phyloP scores from a whole-genome alignment of 92 coral and sea anemone genomes.

The Zoanthus sansibaricus region DNA sequence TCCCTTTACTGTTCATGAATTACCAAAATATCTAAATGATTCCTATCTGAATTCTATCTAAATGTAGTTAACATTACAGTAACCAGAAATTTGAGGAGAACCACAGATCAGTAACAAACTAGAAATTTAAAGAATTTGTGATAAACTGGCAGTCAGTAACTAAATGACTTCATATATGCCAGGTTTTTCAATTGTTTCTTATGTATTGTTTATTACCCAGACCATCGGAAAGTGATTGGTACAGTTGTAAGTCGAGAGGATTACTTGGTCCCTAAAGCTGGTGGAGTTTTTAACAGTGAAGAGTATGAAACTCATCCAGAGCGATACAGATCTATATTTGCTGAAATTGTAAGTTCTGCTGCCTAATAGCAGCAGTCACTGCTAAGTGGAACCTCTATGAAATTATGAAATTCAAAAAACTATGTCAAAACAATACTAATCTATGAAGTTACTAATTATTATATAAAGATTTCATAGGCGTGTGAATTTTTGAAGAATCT shows the following conservation, averaged over 20 bases:
- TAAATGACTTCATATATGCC: too few species aligned
- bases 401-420: not conserved
- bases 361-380: not conserved
- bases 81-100: too few species aligned
- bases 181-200: too few species aligned
- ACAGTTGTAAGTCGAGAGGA: conserved; percentile 97
- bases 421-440: not conserved
- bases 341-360: conserved; percentile 74
- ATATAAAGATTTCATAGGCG: not conserved
- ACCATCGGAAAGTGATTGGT: conserved; percentile 94
- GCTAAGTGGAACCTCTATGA: not conserved
- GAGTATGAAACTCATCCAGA: conserved; percentile 97
- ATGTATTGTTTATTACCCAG: conserved; percentile 35
- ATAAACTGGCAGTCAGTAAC: too few species aligned
- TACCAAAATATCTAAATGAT: too few species aligned
- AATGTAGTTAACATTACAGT: too few species aligned
- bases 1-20: too few species aligned
- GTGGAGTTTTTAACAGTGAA: conserved; percentile 90
- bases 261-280: conserved; percentile 93
- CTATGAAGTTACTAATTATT: not conserved
- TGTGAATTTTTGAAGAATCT: not conserved
- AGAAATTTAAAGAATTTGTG: too few species aligned
- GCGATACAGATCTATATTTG: conserved; percentile 95
- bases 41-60: too few species aligned
- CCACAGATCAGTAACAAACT: too few species aligned